Percentiles rank a stretch among this genome's conserved stretches.
phyloP scores from a whole-genome alignment of 2,888 invertebrate species.

The Pachymerium ferrugineum region DNA sequence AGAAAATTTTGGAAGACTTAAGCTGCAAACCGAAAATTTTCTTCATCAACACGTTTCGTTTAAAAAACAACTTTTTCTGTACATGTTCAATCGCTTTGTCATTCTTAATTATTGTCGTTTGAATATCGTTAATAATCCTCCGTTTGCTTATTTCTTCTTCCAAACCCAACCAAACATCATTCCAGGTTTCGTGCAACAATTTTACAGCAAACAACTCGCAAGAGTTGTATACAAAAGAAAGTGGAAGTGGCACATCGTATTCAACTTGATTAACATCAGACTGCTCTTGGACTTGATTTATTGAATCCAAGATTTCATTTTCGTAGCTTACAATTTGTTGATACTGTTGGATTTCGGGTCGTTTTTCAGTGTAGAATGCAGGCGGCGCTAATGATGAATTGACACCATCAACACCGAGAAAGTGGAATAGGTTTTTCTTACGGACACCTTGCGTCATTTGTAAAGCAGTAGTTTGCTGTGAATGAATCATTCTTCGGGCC shows the following conservation, averaged over 20 bases:
- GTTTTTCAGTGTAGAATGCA: neutral
- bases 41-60: neutral
- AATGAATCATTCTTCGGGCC: neutral
- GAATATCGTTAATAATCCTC: neutral
- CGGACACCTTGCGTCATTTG: neutral
- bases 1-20: neutral
- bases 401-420: constrained; percentile 13
- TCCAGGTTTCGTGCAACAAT: neutral
- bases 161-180: neutral
- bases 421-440: neutral
- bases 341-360: neutral
- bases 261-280: too few relatives aligned
- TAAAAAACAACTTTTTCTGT: too few relatives aligned
- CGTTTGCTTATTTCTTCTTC: neutral
- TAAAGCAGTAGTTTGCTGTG: neutral
- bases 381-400: neutral
- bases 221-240: neutral
- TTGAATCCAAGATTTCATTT: neutral
- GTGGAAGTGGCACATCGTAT: neutral
- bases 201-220: neutral
- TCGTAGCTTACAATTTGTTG: neutral
- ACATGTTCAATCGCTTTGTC: too few relatives aligned
- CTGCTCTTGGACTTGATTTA: neutral
- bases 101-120: neutral
- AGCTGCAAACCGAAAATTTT: neutral